Evolutionary conservation across 2,797 vertebrate species (phyloP).

Genomic region (Tiaroga cobitis): DNA sequence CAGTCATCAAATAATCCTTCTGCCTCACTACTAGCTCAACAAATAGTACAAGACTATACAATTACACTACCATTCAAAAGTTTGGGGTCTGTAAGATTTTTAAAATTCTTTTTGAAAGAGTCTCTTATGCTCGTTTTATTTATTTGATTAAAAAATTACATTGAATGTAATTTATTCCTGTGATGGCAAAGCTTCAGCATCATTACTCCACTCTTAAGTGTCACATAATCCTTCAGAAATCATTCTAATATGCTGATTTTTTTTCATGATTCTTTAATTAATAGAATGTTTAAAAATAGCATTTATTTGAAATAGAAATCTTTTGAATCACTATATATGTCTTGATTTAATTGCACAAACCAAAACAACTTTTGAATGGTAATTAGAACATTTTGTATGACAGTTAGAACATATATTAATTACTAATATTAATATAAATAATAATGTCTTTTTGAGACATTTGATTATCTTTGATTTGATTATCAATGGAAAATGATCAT

Average conservation of each 20-base stretch:
- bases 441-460: neutral
- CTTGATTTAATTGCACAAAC: too few relatives aligned
- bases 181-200: neutral
- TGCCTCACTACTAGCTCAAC: neutral
- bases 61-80: neutral
- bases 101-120: neutral
- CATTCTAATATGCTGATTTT: neutral
- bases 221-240: neutral
- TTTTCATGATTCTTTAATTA: neutral
- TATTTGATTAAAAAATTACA: neutral
- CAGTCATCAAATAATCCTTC: neutral
- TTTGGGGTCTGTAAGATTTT: neutral
- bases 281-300: too few relatives aligned
- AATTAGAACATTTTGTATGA: neutral
- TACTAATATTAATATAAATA: neutral
- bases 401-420: too few relatives aligned
- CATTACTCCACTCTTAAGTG: neutral
- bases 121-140: neutral
- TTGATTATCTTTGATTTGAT: neutral
- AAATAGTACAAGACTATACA: neutral
- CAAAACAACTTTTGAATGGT: neutral
- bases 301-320: too few relatives aligned
- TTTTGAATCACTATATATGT: too few relatives aligned
- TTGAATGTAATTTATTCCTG: neutral
- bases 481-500: neutral